Evolutionary conservation across 2,888 invertebrate species (phyloP), one percentile per base, ranked within the genome.

Genomic region (Plusia festucae): DNA sequence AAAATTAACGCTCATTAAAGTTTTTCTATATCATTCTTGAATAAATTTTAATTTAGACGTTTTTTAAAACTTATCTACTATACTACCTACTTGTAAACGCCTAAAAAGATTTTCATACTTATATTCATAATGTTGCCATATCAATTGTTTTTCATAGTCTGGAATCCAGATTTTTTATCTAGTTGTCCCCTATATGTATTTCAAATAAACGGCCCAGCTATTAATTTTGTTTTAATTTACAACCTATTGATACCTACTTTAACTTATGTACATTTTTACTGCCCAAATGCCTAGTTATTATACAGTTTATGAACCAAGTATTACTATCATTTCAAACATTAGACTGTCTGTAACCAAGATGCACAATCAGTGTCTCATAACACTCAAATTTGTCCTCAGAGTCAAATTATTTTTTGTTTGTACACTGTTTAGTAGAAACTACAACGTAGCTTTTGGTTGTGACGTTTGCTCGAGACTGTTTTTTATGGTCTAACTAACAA

Each of bases 141-240:
- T 93, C 92, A 92, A 90, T 91, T 92, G 89, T 91, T 93, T 92
- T 92, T 92, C 89, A 89, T 91, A 90, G 88, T 93, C 90, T 91
- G 91, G 88, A 90, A 87, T 88, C 88, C 88, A 91, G 87, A 89
- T 90, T 91, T 92, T 93, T 93, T 92, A 93, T 91, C 91, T 92
- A 92, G 91, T 91, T 93, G 90, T 92, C 91, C 91, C 87, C 87
- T 89, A 88, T 89, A 88, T 88, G 88, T 93, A 82, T 90, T 93
- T 91, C 76, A 90, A 94, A 91, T 94, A 94, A 92, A 94, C 85
- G 86, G 88, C 90, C 92, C 93, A 90, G 90, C 92, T 91, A 91
- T 77, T 81, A 58, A 65, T 53, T 58, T 73, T 79, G 73, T 89
- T 86, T 90, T 75, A 84, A 85, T 88, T 54, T 16, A 13, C 49